Evolutionary conservation across 64 coral and sea anemone species (phyloP), one percentile per base, ranked within the genome.

Genomic region (Anthopleura sola): DNA sequence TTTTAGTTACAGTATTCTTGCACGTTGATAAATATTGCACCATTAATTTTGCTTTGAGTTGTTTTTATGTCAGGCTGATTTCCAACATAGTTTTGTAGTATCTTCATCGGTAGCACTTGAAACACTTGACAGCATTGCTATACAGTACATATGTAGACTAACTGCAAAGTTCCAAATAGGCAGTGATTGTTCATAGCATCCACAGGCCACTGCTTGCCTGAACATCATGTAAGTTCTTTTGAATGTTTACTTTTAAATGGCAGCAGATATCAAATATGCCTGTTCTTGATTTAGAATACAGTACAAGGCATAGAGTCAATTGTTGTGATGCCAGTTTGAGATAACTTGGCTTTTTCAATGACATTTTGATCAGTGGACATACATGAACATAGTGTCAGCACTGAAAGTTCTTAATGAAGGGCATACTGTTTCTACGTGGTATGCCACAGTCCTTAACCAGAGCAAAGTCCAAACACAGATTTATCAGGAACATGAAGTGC

Each of bases 381-480:
- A 71, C 31, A 36, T 34, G 9, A 34, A 32, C 28, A 16, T 28
- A 69, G 0, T 69, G 28, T 69, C 29, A 2, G 21, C 24, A 69
- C 12, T 33, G 26, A 28, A 34, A 14, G 66, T 31, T 36, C 28
- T 71, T 71, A 2, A 8, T 71, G 4, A 17, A 36, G 26, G 34
- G 66, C 66, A 71, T 32, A 71, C 66, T 2, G 0, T 31, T 29
- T 71, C 5, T 62, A n/a, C 5, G 1, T 0, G 11, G 66, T 71
- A 71, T 71, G 76, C 76, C 44, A 79, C 76, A 79, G 76, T 79
- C 24, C 39, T 44, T 48, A 79, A 79, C 39, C 76, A 79, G 20
- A 48, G 76, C 76, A 79, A 79, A 38, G 24, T 44, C 44, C 76
- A 38, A 79, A 26, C 76, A 33, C 66, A 15, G 26, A 71, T 31